Conservation (phyloP, 1,140 invertebrate genomes). For the Pemphigus obesinymphae region DNA sequence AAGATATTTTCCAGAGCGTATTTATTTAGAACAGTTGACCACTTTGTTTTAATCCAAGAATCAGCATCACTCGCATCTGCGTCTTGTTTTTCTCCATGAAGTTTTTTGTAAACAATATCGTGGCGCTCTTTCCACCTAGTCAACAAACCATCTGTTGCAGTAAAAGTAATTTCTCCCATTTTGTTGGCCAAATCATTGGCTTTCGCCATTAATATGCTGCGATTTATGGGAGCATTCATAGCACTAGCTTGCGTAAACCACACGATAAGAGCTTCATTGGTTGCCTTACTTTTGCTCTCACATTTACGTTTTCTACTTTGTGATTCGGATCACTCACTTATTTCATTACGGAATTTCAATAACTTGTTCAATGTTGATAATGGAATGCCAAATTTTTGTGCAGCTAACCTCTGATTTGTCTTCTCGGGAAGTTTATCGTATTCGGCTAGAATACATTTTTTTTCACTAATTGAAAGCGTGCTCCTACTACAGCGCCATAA, state of each 20-base stretch:
- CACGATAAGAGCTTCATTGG: neutral
- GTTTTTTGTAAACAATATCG: too few species aligned
- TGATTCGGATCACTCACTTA: neutral
- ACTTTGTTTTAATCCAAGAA: too few species aligned
- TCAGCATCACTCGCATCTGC: too few species aligned
- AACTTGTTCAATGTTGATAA: neutral
- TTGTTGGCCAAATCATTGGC: neutral
- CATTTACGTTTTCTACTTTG: slow-evolving; percentile 1
- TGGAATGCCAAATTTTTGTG: neutral
- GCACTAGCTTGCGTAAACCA: neutral
- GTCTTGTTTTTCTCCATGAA: too few species aligned
- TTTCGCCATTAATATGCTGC: neutral
- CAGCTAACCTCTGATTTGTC: neutral
- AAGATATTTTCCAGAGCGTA: neutral
- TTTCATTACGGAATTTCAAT: neutral
- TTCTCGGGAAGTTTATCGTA: neutral
- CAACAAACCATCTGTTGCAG: too few species aligned
- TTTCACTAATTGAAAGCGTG: neutral
- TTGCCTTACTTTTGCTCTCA: neutral
- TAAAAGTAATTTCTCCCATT: slow-evolving; percentile 7
- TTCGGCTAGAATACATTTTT: neutral
- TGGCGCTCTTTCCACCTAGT: too few species aligned
- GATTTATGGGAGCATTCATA: neutral
- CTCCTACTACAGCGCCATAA: neutral
- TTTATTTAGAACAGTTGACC: too few species aligned